Conservation (phyloP, 2,113 vertebrate species). For the Anguilla japonica region DNA sequence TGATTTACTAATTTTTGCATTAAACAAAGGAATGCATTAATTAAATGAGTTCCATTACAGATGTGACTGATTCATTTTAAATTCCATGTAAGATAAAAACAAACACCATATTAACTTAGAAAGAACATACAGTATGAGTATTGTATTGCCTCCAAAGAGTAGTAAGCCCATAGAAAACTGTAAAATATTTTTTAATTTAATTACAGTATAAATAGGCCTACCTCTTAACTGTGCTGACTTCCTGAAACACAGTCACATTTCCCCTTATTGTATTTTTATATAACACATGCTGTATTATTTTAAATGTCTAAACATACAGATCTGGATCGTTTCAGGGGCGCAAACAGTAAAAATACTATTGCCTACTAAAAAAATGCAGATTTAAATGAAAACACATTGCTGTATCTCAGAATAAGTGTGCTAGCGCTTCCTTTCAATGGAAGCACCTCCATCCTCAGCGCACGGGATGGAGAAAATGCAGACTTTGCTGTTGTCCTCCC, state of each 20-base stretch:
- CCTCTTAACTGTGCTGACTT: not conserved
- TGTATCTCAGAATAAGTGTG: not conserved
- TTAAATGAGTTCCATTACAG: too few species aligned
- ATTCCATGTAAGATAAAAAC: too few species aligned
- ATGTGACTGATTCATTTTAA: too few species aligned
- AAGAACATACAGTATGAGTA: too few species aligned
- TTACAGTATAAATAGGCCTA: too few species aligned
- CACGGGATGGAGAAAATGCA: constrained; percentile 1
- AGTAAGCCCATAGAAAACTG: too few species aligned
- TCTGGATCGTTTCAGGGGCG: not conserved
- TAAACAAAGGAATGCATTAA: too few species aligned
- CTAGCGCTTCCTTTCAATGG: not conserved
- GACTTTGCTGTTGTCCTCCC: not conserved
- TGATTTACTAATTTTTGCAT: too few species aligned
- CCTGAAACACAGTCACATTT: not conserved
- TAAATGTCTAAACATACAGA: too few species aligned
- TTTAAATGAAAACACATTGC: not conserved
- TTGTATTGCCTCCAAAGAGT: too few species aligned
- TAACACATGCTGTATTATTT: not conserved
- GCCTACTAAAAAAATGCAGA: not conserved
- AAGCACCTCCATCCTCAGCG: not conserved
- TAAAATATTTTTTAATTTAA: too few species aligned
- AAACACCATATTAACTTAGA: too few species aligned
- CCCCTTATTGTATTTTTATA: not conserved
- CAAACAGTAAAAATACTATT: not conserved